phyloP scores from a whole-genome alignment of 2,113 vertebrate species.

The Ailurus styani region DNA sequence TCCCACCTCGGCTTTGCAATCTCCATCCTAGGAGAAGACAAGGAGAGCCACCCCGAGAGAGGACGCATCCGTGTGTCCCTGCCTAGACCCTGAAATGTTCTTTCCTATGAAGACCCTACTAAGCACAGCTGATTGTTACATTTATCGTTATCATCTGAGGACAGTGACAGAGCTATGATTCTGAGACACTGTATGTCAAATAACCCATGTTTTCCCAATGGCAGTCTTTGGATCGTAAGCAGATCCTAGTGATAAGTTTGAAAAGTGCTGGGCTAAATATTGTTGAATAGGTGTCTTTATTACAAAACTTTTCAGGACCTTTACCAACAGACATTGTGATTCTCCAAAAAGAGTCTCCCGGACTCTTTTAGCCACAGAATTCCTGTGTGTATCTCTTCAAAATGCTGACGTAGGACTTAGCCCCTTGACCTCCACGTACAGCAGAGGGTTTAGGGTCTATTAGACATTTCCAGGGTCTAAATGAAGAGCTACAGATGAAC shows the following conservation, averaged over 20 bases:
- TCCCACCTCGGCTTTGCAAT: neutral
- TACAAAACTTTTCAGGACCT: neutral
- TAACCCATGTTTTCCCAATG: neutral
- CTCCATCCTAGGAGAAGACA: neutral
- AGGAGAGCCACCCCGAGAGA: neutral
- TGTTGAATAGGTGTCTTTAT: neutral
- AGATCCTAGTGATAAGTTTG: neutral
- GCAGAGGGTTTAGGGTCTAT: neutral
- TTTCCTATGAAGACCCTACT: neutral
- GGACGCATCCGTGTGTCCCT: neutral
- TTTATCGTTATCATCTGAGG: neutral
- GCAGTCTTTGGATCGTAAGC: neutral
- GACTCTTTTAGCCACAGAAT: neutral
- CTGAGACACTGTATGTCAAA: neutral
- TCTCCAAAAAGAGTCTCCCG: neutral
- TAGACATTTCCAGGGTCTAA: neutral
- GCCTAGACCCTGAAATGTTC: neutral
- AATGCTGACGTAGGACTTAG: neutral
- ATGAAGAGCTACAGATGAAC: neutral
- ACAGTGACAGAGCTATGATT: neutral
- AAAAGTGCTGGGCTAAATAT: neutral
- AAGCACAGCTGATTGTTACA: neutral
- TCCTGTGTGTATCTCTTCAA: neutral
- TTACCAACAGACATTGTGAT: neutral
- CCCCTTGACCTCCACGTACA: rapidly evolving